Conservation (phyloP, 1,140 invertebrate genomes). For the Lasioglossum albipes region DNA sequence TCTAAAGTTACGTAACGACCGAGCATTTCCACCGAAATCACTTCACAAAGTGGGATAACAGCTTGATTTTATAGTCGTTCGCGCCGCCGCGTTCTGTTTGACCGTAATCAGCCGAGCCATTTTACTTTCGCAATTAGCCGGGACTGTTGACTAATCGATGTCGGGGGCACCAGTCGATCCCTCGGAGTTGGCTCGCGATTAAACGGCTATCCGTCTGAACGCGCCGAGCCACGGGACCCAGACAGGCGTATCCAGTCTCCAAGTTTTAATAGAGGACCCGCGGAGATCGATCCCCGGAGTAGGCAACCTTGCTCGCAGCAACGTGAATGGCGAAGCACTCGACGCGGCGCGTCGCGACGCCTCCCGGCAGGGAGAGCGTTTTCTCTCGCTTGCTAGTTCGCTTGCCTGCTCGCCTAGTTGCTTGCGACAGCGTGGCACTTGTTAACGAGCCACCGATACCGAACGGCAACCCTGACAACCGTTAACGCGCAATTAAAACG, state of each 20-base stretch:
- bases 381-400: too few species aligned
- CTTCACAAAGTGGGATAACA: background rate
- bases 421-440: background rate
- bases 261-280: constrained; percentile 51
- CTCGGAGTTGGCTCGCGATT: background rate
- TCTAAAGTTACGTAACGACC: too few species aligned
- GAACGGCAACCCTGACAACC: constrained; percentile 35
- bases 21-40: background rate
- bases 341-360: too few species aligned
- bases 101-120: background rate
- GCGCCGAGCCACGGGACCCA: too few species aligned
- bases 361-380: too few species aligned
- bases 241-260: constrained; percentile 7
- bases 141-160: constrained; percentile 28
- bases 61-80: too few species aligned
- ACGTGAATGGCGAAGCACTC: too few species aligned
- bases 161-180: constrained; percentile 10
- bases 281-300: constrained; percentile 49
- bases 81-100: background rate
- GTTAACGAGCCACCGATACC: constrained; percentile 55
- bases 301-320: background rate
- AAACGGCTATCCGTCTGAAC: background rate
- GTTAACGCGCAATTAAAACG: constrained; percentile 61
- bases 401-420: too few species aligned
- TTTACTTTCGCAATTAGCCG: constrained; percentile 39